Evolutionary conservation across 2,113 vertebrate genomes (phyloP).

Genomic region (Microcebus ravelobensis): DNA sequence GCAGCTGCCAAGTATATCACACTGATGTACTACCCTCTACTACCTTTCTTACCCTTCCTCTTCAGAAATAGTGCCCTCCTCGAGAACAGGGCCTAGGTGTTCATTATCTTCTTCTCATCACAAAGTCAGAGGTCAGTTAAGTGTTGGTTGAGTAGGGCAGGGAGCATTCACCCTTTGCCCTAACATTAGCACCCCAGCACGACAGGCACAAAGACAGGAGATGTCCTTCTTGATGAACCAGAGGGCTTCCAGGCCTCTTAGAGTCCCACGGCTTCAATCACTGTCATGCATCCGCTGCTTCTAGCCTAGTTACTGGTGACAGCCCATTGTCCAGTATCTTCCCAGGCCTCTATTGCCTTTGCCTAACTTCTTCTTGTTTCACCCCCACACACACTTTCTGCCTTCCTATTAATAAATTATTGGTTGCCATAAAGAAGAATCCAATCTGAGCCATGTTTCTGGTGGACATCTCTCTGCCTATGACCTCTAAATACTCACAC

Average conservation of each 20-base stretch:
- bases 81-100: neutral
- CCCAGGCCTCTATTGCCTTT: neutral
- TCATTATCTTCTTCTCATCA: neutral
- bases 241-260: neutral
- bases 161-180: neutral
- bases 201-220: neutral
- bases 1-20: neutral
- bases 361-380: neutral
- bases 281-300: neutral
- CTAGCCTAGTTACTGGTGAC: neutral
- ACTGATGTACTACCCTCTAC: neutral
- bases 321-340: neutral
- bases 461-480: neutral
- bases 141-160: neutral
- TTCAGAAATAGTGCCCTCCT: conserved; percentile 10
- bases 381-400: rapidly evolving
- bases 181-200: neutral
- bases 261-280: neutral
- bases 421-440: conserved; percentile 1
- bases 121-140: neutral
- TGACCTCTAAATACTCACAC: conserved; percentile 13
- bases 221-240: neutral
- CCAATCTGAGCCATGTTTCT: neutral
- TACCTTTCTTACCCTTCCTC: neutral
- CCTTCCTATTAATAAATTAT: neutral